These are phyloP conservation scores for Chaetorhynchus papuensis DNA, from an alignment of 2,113 vertebrate genomes.

Conservation along the genomic window DNA sequence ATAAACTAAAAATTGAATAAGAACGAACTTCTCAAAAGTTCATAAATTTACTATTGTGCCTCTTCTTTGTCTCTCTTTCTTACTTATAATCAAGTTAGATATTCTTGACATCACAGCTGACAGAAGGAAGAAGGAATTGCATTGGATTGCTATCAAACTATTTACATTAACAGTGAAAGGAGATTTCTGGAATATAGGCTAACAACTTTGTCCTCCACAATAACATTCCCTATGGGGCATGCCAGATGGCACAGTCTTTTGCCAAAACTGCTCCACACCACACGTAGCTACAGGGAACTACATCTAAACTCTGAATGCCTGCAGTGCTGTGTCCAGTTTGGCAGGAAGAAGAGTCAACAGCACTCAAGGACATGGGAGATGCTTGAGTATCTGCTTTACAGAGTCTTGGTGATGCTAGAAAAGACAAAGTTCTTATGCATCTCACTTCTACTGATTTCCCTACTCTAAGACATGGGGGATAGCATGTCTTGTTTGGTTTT, in stretches of 20 bases:
- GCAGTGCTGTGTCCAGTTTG: not conserved
- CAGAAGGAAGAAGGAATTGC: not conserved
- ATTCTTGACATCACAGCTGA: not conserved
- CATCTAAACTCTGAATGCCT: not conserved
- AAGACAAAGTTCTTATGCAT: not conserved
- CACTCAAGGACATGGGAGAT: not conserved
- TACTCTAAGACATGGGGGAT: not conserved
- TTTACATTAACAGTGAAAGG: not conserved
- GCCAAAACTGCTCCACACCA: not conserved
- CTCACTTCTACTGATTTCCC: not conserved
- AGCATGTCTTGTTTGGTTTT: not conserved
- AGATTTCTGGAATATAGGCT: not conserved
- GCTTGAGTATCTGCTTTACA: not conserved
- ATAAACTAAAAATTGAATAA: not conserved
- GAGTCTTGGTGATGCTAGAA: not conserved
- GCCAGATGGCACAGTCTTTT: not conserved
- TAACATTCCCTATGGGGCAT: not conserved
- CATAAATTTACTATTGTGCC: not conserved
- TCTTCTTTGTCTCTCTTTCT: not conserved
- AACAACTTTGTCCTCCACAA: not conserved
- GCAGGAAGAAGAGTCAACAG: not conserved
- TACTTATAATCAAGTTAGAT: not conserved
- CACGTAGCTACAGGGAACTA: not conserved
- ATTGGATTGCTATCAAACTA: not conserved
- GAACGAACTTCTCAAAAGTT: not conserved